Evolutionary conservation across 1,140 invertebrate species (phyloP).

Genomic region (Neodiprion fabricii): DNA sequence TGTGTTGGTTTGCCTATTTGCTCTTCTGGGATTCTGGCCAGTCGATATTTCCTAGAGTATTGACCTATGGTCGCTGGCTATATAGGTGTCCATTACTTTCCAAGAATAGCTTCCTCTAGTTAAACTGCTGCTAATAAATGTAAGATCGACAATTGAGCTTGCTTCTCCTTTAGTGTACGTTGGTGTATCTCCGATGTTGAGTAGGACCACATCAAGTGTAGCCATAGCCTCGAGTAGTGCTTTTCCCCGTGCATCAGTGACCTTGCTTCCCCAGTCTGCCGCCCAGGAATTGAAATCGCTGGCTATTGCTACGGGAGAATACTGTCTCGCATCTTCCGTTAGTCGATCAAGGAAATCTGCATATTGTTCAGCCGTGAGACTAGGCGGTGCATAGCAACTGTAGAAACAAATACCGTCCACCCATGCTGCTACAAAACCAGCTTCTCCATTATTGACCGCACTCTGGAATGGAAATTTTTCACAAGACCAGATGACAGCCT

Average conservation of each 20-base stretch:
- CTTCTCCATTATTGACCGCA: too few relatives aligned
- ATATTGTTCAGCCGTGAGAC: too few relatives aligned
- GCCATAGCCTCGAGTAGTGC: conserved; percentile 23
- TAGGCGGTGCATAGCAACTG: too few relatives aligned
- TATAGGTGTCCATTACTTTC: conserved; percentile 18
- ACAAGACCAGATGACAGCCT: conserved; percentile 1
- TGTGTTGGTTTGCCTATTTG: conserved; percentile 5
- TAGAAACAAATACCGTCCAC: too few relatives aligned
- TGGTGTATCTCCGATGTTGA: conserved; percentile 24
- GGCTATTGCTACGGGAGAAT: too few relatives aligned
- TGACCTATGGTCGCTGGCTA: conserved; percentile 26
- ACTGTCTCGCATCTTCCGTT: too few relatives aligned
- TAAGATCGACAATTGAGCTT: conserved; percentile 25
- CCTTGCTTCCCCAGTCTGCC: not conserved
- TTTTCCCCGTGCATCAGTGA: not conserved
- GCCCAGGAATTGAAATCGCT: too few relatives aligned
- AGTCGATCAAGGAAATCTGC: too few relatives aligned
- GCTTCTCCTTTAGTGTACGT: conserved; percentile 24
- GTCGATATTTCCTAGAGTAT: conserved; percentile 15
- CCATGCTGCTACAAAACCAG: too few relatives aligned
- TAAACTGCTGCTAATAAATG: conserved; percentile 23
- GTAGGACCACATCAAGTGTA: conserved; percentile 23
- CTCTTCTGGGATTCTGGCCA: not conserved
- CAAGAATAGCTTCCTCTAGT: conserved; percentile 9
- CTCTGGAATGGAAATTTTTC: too few relatives aligned